Conservation (phyloP, 2,888 invertebrate genomes). For the Rutpela maculata region DNA sequence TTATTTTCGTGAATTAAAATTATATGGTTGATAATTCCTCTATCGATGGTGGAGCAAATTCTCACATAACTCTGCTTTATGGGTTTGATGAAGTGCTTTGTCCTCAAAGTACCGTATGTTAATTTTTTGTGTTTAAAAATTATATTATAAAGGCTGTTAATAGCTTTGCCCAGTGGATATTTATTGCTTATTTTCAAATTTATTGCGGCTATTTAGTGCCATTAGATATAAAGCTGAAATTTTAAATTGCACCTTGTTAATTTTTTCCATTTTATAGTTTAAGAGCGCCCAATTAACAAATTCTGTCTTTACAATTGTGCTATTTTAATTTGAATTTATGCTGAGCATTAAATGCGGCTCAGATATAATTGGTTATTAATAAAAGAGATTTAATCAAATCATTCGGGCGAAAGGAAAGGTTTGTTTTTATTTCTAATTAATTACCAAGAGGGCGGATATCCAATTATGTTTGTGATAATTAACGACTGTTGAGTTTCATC, state of each 20-base stretch:
- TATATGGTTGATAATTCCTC: constrained; percentile 24
- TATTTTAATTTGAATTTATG: constrained; percentile 28
- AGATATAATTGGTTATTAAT: constrained; percentile 30
- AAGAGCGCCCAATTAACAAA: constrained; percentile 30
- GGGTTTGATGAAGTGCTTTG: constrained; percentile 34
- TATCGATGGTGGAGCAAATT: constrained; percentile 12
- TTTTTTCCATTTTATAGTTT: constrained; percentile 9
- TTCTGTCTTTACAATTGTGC: constrained; percentile 10
- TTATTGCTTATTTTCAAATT: constrained; percentile 35
- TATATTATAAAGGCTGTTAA: constrained; percentile 38
- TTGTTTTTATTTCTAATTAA: constrained; percentile 52
- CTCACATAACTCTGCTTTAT: constrained; percentile 31
- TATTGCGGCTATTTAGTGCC: constrained; percentile 15
- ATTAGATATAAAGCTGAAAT: constrained; percentile 19
- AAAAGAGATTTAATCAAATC: constrained; percentile 32
- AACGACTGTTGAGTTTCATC: constrained; percentile 49
- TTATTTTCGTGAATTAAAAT: constrained; percentile 1
- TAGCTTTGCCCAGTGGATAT: constrained; percentile 25
- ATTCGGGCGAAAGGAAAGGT: constrained; percentile 14
- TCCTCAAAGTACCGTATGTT: constrained; percentile 31
- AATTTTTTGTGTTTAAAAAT: constrained; percentile 27
- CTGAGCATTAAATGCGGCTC: constrained; percentile 7
- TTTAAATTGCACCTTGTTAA: constrained; percentile 27
- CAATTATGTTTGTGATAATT: constrained; percentile 59
- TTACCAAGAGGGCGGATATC: constrained; percentile 59